Conservation (phyloP, 2,888 invertebrate genomes). For the Plebejus melissa region DNA sequence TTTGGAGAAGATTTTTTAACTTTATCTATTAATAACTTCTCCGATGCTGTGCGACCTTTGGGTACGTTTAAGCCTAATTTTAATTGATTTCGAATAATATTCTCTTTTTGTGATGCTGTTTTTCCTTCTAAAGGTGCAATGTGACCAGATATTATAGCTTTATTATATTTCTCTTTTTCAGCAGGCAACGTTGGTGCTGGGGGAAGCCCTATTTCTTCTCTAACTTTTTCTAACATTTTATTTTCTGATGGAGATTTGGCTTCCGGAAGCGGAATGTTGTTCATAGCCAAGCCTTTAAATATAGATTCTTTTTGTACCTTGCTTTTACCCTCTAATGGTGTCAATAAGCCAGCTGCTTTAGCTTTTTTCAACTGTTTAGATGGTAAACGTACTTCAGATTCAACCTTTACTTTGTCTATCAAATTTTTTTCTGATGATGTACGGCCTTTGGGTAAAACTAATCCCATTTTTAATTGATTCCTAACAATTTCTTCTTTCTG, state of each 20-base stretch:
- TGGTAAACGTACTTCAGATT: constrained; percentile 27
- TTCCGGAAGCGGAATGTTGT: constrained; percentile 36
- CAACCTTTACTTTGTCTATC: constrained; percentile 8
- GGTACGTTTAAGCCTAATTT: constrained; percentile 39
- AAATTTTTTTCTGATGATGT: constrained; percentile 30
- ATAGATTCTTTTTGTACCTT: constrained; percentile 36
- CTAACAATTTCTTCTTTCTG: constrained; percentile 35
- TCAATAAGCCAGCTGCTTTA: constrained; percentile 38
- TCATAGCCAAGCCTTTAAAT: constrained; percentile 32
- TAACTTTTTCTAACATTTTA: constrained; percentile 36
- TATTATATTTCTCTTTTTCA: constrained; percentile 35
- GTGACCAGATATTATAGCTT: constrained; percentile 39
- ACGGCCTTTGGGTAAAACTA: constrained; percentile 29
- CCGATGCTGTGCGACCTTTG: constrained; percentile 37
- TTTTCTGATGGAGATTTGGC: constrained; percentile 35
- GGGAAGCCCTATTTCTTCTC: constrained; percentile 37
- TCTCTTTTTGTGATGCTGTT: constrained; percentile 38
- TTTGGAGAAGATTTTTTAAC: constrained; percentile 35
- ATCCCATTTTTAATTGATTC: constrained; percentile 24
- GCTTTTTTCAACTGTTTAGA: constrained; percentile 40
- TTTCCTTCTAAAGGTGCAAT: constrained; percentile 47
- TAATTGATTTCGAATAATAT: constrained; percentile 33
- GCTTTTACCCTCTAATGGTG: constrained; percentile 38
- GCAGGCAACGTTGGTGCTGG: constrained; percentile 35
- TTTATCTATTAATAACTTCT: constrained; percentile 32